Evolutionary conservation across 1,140 invertebrate species (phyloP), one percentile per base, ranked within the genome.

Genomic region (Harpegnathos saltator): DNA sequence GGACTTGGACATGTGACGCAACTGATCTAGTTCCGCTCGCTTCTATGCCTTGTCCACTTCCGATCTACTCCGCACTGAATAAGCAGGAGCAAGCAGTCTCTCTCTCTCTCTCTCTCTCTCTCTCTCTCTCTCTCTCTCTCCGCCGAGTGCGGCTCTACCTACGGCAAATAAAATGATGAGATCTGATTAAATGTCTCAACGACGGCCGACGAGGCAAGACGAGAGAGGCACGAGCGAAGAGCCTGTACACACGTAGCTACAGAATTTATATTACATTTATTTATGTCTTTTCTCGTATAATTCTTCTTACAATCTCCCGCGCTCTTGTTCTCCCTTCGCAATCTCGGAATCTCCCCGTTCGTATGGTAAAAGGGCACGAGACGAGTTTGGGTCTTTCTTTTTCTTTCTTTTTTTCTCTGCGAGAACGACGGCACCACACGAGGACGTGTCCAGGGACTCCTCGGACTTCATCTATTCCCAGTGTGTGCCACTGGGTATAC

Each of bases 201-300:
- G 1, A 24, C 3, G 14, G 19, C 44, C 4, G 72, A 24, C 33
- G 81, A 72, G 14, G n/a, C n/a, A 82, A 84, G 63, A 84, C 56
- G 22, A 82, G 38, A 89, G 81, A 73, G 44, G 24, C 74, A 38
- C 63, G 19, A 72, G 48, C 14, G 52, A 54, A 52, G 66, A 86
- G 15, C 59, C 17, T n/a, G n/a, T n/a, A n/a, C n/a, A n/a, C n/a
- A 54, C 22, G 52, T 12, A 77, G 22, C 91, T 90, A 91, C 92
- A 91, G 91, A 94, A 93, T 94, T 93, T 94, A 93, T 92, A 94
- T 93, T 94, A 94, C 92, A 93, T 93, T 94, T 93, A 92, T 92
- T 93, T 87, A 85, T 91, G 90, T 92, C 89, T 91, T 89, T 91
- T 93, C n/a, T n/a, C 68, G 68, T 89, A 85, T 86, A 91, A 89